Evolutionary conservation across 2,113 vertebrate genomes (phyloP).

Genomic region (Cyphomyrus discorhynchus): DNA sequence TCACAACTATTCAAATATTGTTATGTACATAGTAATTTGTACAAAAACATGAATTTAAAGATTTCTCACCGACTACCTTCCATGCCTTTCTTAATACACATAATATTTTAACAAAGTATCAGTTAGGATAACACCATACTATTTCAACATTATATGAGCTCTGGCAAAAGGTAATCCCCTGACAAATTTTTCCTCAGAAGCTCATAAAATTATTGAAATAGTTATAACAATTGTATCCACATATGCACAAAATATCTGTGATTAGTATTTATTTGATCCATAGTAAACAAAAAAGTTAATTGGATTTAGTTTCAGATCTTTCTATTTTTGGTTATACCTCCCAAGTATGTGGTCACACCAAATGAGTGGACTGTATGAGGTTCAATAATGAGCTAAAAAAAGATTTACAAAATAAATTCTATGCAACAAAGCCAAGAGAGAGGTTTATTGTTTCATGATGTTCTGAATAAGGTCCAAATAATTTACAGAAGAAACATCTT

Average conservation of each 20-base stretch:
- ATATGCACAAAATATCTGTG: background rate
- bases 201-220: background rate
- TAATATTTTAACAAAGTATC: background rate
- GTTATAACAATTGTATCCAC: background rate
- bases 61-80: background rate
- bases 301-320: background rate
- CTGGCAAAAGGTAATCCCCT: too few relatives aligned
- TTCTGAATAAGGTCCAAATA: background rate
- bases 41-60: background rate
- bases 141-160: background rate
- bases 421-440: background rate
- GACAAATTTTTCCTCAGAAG: too few relatives aligned
- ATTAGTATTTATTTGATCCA: background rate
- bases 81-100: background rate
- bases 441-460: background rate
- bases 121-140: background rate
- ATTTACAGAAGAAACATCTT: background rate
- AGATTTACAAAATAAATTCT: background rate
- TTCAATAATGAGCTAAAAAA: background rate
- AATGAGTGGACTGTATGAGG: background rate
- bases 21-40: background rate
- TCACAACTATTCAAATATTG: background rate
- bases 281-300: background rate
- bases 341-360: background rate
- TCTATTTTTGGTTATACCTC: background rate